phyloP scores from a whole-genome alignment of 2,888 invertebrate species.

The Diloba caeruleocephala region DNA sequence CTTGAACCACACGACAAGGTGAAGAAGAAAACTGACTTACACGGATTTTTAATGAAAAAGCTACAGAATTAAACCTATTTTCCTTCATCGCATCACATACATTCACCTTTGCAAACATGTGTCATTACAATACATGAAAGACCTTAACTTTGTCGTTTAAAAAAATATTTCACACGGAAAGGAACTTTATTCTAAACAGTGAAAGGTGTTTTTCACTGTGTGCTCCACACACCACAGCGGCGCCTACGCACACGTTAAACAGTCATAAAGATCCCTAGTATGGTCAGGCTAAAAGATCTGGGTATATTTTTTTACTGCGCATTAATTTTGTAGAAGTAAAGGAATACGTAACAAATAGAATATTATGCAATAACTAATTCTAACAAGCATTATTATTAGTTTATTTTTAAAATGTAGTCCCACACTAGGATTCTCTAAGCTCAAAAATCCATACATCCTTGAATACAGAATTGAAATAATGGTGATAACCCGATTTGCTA shows the following conservation, averaged over 20 bases:
- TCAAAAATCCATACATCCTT: no score
- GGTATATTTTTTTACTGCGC: constrained; percentile 12
- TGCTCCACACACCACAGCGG: neutral
- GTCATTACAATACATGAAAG: constrained; percentile 40
- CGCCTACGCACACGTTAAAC: constrained; percentile 30
- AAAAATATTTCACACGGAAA: neutral
- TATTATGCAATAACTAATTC: no score
- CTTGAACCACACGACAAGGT: no score
- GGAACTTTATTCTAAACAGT: constrained; percentile 1
- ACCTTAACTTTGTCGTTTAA: constrained; percentile 22
- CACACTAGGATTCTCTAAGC: no score
- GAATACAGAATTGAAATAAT: no score
- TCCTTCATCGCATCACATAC: constrained; percentile 38
- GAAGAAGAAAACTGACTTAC: no score
- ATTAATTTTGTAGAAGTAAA: constrained; percentile 10
- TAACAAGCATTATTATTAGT: no score
- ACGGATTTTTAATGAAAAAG: constrained; percentile 4
- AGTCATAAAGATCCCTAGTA: constrained; percentile 35
- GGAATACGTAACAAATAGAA: neutral
- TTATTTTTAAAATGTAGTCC: no score
- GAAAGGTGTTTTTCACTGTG: constrained; percentile 3
- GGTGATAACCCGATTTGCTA: no score
- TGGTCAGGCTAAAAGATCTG: constrained; percentile 32
- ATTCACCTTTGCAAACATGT: constrained; percentile 35
- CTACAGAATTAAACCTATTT: constrained; percentile 4